These are phyloP conservation scores for Andrena camellia DNA, from an alignment of 2,888 invertebrate genomes.

Conservation along the genomic window DNA sequence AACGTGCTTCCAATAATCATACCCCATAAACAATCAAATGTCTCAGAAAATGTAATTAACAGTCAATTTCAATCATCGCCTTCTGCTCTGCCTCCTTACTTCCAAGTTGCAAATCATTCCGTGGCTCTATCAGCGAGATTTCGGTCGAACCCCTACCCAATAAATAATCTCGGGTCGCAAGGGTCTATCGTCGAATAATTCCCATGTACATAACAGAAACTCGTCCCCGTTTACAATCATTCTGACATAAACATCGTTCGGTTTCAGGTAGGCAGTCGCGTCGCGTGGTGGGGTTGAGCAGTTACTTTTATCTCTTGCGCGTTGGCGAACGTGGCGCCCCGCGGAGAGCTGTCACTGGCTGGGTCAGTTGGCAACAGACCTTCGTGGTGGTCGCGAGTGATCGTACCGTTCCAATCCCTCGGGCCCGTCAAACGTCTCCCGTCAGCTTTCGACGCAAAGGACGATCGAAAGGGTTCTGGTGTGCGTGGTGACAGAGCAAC, in stretches of 20 bases:
- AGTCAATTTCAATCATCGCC: neutral
- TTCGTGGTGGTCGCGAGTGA: conserved; percentile 73
- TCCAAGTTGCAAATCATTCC: neutral
- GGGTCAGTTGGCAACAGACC: conserved; percentile 85
- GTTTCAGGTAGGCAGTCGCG: conserved; percentile 14
- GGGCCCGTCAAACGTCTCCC: conserved; percentile 36
- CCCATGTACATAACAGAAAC: neutral
- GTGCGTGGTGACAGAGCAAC: conserved; percentile 11
- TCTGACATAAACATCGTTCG: neutral
- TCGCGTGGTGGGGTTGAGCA: neutral
- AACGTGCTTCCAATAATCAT: too few species aligned
- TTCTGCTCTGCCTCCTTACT: neutral
- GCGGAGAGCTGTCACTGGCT: conserved; percentile 77
- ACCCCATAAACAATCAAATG: neutral
- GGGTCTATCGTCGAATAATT: neutral
- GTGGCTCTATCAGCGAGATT: neutral
- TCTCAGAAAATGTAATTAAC: neutral
- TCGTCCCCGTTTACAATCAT: neutral
- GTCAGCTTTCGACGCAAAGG: conserved; percentile 31
- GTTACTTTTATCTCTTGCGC: conserved; percentile 27
- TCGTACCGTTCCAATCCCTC: conserved; percentile 14
- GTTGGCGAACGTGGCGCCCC: conserved; percentile 67
- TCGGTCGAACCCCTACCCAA: neutral
- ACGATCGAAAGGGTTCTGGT: conserved; percentile 19
- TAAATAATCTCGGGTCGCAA: too few species aligned